Base-by-base conservation (phyloP, 2,888 invertebrate species). In the Stegophylla sp. region DNA sequence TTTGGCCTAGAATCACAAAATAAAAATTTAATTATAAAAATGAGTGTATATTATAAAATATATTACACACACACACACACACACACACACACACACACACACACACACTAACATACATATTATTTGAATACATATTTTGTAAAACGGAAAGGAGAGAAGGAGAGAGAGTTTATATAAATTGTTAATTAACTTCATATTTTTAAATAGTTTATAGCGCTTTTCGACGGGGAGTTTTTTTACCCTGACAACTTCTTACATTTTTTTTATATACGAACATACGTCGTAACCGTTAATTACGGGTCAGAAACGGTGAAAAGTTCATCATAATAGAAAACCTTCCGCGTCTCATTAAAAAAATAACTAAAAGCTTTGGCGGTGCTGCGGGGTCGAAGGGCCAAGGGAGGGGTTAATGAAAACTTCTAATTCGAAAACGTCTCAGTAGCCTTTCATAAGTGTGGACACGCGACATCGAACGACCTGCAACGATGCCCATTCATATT, bases 1-100 rank as follows among this genome's bases (percentile, higher is more conserved):
- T 89, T 95, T 95, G 85, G 95, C 95, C 95, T 95, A 92, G 84
- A 91, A 91, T 87, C 88, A 86, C 86, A 87, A 85, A 87, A 86
- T 85, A 84, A 85, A 84, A 83, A 83, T 74, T 82, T 61, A 83
- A 77, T 64, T 67, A 75, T 63, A 64, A 74, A 83, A 83, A 82
- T 74, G 43, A 75, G 15, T 41, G 17, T 5, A 56, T 15, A 48
- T 64, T n/a, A 45, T 17, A 53, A 26, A 71, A 34, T 69, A 48
- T 26, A 28, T 23, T 48, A 73, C 17, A 26, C 12, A 26, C 15
- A 34, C 13, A 13, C n/a, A n/a, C n/a, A n/a, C n/a, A n/a, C n/a
- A n/a, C n/a, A n/a, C n/a, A n/a, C n/a, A n/a, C n/a, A n/a, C n/a
- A n/a, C n/a, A n/a, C n/a, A n/a, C n/a, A n/a, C n/a, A n/a, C n/a